Evolutionary conservation across 23 tunicate genomes (phyloP), one percentile per base, ranked within the genome.

Genomic region (Ciona savignyi): DNA sequence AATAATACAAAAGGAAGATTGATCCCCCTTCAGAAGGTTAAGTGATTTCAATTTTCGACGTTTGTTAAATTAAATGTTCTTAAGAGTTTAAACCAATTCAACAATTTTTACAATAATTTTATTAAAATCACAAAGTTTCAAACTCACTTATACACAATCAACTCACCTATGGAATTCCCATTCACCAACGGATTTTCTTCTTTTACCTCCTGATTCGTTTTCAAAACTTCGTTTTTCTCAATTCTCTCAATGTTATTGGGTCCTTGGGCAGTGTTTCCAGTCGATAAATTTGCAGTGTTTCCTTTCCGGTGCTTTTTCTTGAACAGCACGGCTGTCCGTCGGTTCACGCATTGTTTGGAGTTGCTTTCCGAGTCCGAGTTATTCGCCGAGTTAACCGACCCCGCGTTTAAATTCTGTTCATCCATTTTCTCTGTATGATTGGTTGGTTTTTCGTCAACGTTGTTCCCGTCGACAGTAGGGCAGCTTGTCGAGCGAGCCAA

Each of bases 251-350:
- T 15, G 56, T 42, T 42, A 42, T 42, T 42, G 9, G 56, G 9
- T 6, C 9, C 56, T 42, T 6, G 9, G 15, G 56, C 56, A 42
- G 56, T 42, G 56, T 42, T 42, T 42, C 56, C 56, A 42, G 56
- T 42, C 15, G 56, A 15, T 42, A 42, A 42, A 42, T 9, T 42
- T 15, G 11, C 56, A 42, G 56, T 42, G 56, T 42, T 42, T 9
- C 9, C 56, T 15, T 42, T 42, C 15, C 78, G 68, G 74, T 74
- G 71, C 63, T 87, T 87, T 62, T 87, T 87, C 35, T 77, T 81
- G 61, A 87, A 87, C 2, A 87, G 74, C 32, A 87, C 95, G 62
- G 95, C 85, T 0, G 95, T 81, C 29, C 95, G 60, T 0, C 95
- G 86, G 42, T 66, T 80, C 25, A 87, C 95, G 56, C 56, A 42